A percentile compares a stretch with the other conserved stretches of the same genome.
phyloP scores from a whole-genome alignment of 30 jellyfish, hydroid and myxozoan genomes.

The Pseudorhiza aurosa region DNA sequence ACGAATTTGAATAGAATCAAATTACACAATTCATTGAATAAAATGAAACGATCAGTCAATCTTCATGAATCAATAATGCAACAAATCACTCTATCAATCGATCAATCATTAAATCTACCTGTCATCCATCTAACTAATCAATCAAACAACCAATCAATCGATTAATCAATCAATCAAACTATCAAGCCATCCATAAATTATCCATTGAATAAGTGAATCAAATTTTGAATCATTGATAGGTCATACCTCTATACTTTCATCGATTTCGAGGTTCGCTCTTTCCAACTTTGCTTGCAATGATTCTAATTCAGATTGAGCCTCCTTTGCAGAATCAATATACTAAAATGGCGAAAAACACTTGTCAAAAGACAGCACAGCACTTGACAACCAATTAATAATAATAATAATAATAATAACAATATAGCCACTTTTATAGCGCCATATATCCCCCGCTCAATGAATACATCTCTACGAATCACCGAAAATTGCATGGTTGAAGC shows the following conservation, averaged over 20 bases:
- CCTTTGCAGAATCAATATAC: conserved; percentile 26
- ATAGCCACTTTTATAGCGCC: no score
- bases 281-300: conserved; percentile 18
- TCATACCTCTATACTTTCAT: conserved; percentile 25
- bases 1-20: no score
- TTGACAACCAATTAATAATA: no score
- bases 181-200: not conserved
- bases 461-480: no score
- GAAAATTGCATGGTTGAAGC: no score
- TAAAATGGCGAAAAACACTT: not conserved
- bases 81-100: not conserved
- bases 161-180: not conserved
- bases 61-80: not conserved
- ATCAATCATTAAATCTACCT: no score
- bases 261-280: conserved; percentile 1
- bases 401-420: no score
- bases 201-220: not conserved
- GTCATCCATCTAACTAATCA: no score
- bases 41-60: no score
- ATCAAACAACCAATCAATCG: not conserved
- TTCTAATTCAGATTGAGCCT: conserved; percentile 17
- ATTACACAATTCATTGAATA: no score
- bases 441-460: no score
- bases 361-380: not conserved
- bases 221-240: no score